These are phyloP conservation scores for Amphipyra berbera DNA, from an alignment of 2,888 invertebrate species.

Conservation along the genomic window DNA sequence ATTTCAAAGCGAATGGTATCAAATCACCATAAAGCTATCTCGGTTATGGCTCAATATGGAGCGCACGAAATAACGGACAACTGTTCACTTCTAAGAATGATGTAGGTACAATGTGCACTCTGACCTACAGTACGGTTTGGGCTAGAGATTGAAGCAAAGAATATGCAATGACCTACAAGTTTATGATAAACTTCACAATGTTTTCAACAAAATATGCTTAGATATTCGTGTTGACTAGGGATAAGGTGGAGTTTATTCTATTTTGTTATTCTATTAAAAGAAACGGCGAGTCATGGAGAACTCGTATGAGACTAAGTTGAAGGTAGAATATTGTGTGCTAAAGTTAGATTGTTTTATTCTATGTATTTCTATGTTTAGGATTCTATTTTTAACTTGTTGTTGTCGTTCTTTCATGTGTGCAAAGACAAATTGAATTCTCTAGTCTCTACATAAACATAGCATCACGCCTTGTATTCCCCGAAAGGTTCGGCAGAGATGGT, in stretches of 20 bases:
- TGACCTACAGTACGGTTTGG: slow-evolving; percentile 65
- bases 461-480: too few species aligned
- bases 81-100: slow-evolving; percentile 73
- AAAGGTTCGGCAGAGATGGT: too few species aligned
- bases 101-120: slow-evolving; percentile 73
- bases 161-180: slow-evolving; percentile 66
- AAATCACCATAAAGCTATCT: slow-evolving; percentile 88
- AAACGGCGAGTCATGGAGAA: slow-evolving; percentile 9
- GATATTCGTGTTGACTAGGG: slow-evolving; percentile 38
- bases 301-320: slow-evolving; percentile 13
- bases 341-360: slow-evolving; percentile 20
- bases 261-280: slow-evolving; percentile 29
- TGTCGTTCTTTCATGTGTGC: background rate
- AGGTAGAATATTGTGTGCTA: slow-evolving; percentile 12
- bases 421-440: too few species aligned
- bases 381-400: slow-evolving; percentile 18
- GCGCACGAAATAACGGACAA: slow-evolving; percentile 79
- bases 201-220: slow-evolving; percentile 49
- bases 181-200: slow-evolving; percentile 63
- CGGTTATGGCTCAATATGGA: slow-evolving; percentile 78
- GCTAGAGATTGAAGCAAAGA: slow-evolving; percentile 70
- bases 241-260: slow-evolving; percentile 22
- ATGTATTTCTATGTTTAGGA: slow-evolving; percentile 27
- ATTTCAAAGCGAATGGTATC: slow-evolving; percentile 86
- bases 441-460: too few species aligned